These are phyloP conservation scores for Monomorium pharaonis DNA, from an alignment of 1,140 invertebrate genomes.

Conservation along the genomic window DNA sequence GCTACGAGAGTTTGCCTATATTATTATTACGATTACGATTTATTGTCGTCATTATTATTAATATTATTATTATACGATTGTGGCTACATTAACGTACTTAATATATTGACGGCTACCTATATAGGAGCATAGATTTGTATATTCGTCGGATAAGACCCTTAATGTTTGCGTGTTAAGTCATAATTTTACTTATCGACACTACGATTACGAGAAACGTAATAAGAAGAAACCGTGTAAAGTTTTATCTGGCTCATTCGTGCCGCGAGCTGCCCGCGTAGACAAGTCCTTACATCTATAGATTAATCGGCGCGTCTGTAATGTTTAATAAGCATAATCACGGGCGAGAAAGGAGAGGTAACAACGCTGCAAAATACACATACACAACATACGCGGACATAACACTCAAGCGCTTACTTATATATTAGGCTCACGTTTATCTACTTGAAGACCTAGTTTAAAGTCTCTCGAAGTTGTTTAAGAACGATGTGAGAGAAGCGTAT, in stretches of 20 bases:
- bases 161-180: constrained; percentile 78
- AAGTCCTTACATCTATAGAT: constrained; percentile 62
- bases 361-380: neutral
- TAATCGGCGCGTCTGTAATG: constrained; percentile 60
- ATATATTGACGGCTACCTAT: constrained; percentile 67
- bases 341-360: neutral
- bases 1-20: constrained; percentile 82
- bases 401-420: constrained; percentile 50
- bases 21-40: constrained; percentile 73
- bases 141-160: constrained; percentile 79
- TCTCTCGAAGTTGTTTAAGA: constrained; percentile 14
- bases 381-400: constrained; percentile 1
- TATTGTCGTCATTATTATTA: constrained; percentile 73
- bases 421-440: constrained; percentile 50
- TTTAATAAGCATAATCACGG: constrained; percentile 62
- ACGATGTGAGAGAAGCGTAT: neutral
- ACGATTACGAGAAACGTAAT: constrained; percentile 34
- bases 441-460: constrained; percentile 24
- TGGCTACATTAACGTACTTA: constrained; percentile 65
- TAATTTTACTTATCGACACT: constrained; percentile 75
- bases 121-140: constrained; percentile 80
- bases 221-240: constrained; percentile 69
- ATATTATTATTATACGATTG: constrained; percentile 67
- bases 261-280: constrained; percentile 63
- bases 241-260: constrained; percentile 66